Evolutionary conservation across 92 coral and sea anemone species (phyloP), one percentile per base, ranked within the genome.

Genomic region (Micromussa lordhowensis): DNA sequence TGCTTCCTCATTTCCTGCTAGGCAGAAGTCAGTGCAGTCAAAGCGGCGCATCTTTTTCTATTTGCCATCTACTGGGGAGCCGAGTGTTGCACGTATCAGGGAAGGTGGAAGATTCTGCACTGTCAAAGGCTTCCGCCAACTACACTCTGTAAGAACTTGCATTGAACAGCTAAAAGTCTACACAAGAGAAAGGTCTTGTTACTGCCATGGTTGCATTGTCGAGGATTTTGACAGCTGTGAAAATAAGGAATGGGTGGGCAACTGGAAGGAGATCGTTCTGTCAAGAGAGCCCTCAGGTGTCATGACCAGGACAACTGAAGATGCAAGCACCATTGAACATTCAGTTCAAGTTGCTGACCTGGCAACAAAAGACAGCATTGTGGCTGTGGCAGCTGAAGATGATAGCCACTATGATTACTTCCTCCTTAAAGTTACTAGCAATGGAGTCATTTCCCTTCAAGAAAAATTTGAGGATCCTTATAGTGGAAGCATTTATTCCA

Each of bases 321-420:
- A 80, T 29, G 71, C 58, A 44, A 61, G 28, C 44, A 86, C 90
- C 82, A 75, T n/a, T 70, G 85, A 68, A 54, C 74, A n/a, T 24
- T 80, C 81, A 35, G 72, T 53, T 80, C 80, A 79, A 53, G 36
- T 68, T 75, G 59, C 48, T 40, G 48, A 40, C 48, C 48, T 40
- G 48, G 48, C 48, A 40, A 40, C 48, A 40, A 40, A 40, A 40
- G 48, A 40, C 48, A 79, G 80, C 61, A 72, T 72, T 80, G 86
- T 87, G 80, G 86, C 82, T 69, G 85, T 69, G 77, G 90, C 84
- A 78, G 90, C 85, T 79, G 90, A 86, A 49, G 84, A 86, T 0
- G 19, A 15, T 0, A 54, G 55, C 1, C 55, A 51, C 55, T 51
- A 51, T 51, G 38, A 48, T 10, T 48, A 48, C 10, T 48, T 4